A percentile compares a stretch with the other conserved stretches of the same genome.
Conservation (phyloP, 2,797 vertebrate genomes). For the Silurus aristotelis region DNA sequence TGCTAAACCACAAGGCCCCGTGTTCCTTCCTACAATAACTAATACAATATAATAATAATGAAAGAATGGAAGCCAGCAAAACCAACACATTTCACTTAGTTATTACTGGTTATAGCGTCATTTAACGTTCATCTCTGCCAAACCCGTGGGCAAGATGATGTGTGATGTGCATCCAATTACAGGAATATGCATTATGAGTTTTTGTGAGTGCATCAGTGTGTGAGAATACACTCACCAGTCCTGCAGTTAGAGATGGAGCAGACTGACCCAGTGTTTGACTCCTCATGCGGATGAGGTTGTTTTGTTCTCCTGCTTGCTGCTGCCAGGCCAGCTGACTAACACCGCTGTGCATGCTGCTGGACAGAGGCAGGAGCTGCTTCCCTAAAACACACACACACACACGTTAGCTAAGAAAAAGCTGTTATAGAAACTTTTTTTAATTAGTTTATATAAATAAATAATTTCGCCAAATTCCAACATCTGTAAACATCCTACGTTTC, state of each 20-base stretch:
- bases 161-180: background rate
- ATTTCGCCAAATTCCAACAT: no score
- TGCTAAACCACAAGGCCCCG: background rate
- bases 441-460: no score
- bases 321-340: conserved; percentile 85
- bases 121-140: background rate
- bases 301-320: conserved; percentile 78
- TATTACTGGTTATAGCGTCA: background rate
- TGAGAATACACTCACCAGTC: conserved; percentile 79
- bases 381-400: conserved; percentile 69
- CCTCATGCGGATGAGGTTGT: conserved; percentile 94
- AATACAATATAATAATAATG: no score
- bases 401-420: background rate
- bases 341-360: conserved; percentile 86
- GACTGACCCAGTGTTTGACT: conserved; percentile 91
- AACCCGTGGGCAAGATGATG: no score
- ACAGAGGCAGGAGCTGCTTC: conserved; percentile 92
- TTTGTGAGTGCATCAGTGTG: background rate
- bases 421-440: no score
- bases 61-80: background rate
- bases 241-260: conserved; percentile 92
- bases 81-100: background rate
- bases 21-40: background rate
- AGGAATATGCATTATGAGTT: background rate
- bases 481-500: no score